Evolutionary conservation across 2,797 vertebrate species (phyloP).

Genomic region (Simalia tracyae): DNA sequence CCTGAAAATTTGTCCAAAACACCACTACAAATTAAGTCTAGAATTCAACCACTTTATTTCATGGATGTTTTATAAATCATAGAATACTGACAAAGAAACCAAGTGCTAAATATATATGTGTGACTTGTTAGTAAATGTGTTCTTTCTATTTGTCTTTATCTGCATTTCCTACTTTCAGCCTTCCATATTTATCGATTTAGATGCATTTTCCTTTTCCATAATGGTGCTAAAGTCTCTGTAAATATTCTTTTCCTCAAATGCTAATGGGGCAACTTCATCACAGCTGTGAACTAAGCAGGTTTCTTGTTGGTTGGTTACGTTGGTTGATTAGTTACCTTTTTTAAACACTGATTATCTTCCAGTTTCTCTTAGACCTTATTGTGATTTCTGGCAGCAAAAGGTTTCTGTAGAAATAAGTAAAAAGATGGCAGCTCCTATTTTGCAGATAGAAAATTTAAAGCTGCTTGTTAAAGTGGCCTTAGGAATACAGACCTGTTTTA

Average conservation of each 20-base stretch:
- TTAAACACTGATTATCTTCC: neutral
- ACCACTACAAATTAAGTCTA: neutral
- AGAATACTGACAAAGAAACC: neutral
- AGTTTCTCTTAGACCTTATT: neutral
- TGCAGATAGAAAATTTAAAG: neutral
- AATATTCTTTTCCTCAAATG: neutral
- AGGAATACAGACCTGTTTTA: neutral
- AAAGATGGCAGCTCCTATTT: neutral
- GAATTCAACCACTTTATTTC: neutral
- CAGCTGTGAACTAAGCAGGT: neutral
- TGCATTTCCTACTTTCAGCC: neutral
- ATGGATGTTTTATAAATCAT: neutral
- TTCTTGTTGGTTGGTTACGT: neutral
- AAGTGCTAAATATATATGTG: neutral
- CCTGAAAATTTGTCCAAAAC: neutral
- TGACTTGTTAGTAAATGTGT: neutral
- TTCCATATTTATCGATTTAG: neutral
- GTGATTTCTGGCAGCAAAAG: neutral
- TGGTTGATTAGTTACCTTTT: neutral
- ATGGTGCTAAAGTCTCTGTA: neutral
- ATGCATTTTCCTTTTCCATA: neutral
- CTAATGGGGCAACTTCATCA: neutral
- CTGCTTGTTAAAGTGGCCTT: neutral
- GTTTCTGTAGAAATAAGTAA: neutral
- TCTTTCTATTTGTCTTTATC: neutral